Evolutionary conservation across 2,797 vertebrate species (phyloP).

Genomic region (Perodicticus potto): DNA sequence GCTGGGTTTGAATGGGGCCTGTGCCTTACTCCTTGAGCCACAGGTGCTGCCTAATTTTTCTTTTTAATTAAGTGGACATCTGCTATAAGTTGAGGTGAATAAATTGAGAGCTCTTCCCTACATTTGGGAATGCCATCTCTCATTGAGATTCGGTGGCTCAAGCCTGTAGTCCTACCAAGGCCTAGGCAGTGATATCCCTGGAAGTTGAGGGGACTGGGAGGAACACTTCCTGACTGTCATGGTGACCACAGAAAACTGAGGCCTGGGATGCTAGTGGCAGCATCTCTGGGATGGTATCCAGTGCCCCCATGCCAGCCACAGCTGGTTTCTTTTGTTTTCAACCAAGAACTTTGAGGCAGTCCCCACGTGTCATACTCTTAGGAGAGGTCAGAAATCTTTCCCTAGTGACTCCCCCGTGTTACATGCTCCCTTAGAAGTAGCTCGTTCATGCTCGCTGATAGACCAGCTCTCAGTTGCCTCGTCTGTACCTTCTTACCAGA

Average conservation of each 20-base stretch:
- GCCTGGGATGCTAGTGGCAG: neutral
- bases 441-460: neutral
- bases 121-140: neutral
- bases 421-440: neutral
- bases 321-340: neutral
- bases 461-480: neutral
- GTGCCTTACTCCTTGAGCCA: no score
- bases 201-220: neutral
- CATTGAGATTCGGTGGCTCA: neutral
- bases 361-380: neutral
- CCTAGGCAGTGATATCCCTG: neutral
- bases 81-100: neutral
- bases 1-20: no score
- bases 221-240: neutral
- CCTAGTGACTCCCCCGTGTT: neutral
- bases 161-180: neutral
- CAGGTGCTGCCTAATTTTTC: neutral
- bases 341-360: neutral
- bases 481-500: neutral
- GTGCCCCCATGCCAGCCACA: neutral
- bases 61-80: neutral
- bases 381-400: conserved; percentile 18
- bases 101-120: neutral
- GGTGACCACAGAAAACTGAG: neutral
- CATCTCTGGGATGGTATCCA: neutral